phyloP scores from a whole-genome alignment of 2,888 invertebrate genomes.

The Brachypalpus laphriformis region DNA sequence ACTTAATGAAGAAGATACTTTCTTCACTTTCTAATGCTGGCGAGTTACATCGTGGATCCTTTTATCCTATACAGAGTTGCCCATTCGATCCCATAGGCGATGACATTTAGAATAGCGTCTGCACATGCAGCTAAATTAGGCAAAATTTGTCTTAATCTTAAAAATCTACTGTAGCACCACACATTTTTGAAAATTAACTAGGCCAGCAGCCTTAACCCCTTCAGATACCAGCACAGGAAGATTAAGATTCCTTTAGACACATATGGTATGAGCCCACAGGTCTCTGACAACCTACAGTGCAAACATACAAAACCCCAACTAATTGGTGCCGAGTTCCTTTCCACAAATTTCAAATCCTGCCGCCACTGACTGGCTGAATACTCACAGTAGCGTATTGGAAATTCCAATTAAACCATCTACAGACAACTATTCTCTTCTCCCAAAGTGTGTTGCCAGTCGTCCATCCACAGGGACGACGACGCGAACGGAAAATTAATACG shows the following conservation, averaged over 20 bases:
- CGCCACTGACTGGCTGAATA: neutral
- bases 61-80: too few species aligned
- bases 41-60: too few species aligned
- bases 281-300: too few species aligned
- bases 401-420: constrained; percentile 57
- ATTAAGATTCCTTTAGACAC: neutral
- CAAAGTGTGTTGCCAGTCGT: constrained; percentile 40
- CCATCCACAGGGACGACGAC: constrained; percentile 37
- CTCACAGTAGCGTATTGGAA: constrained; percentile 32
- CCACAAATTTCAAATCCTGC: neutral
- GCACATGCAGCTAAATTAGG: too few species aligned
- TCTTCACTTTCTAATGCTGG: too few species aligned
- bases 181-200: too few species aligned
- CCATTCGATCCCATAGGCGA: too few species aligned
- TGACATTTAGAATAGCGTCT: too few species aligned
- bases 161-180: too few species aligned
- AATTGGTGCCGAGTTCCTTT: neutral
- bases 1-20: too few species aligned
- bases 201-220: neutral
- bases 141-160: too few species aligned
- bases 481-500: constrained; percentile 71
- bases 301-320: neutral
- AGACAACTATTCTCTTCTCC: neutral
- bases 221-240: neutral
- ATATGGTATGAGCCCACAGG: neutral